Conservation (phyloP, 2,113 vertebrate genomes). For the Syngnathus floridae region DNA sequence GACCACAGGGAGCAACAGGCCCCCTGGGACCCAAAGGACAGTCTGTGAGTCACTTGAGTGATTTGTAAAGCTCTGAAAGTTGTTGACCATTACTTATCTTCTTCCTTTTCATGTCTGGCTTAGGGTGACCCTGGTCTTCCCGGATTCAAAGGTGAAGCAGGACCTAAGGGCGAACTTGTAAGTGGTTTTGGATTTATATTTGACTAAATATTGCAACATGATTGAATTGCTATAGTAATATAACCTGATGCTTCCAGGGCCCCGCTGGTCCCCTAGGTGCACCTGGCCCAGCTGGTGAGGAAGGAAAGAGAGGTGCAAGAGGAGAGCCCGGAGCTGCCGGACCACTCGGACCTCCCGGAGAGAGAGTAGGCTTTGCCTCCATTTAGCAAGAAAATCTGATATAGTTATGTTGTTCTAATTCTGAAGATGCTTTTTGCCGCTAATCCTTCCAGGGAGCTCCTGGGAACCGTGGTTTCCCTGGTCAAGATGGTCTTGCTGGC, state of each 20-base stretch:
- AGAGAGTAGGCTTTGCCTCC: constrained; percentile 76
- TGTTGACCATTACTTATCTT: not conserved
- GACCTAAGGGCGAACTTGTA: constrained; percentile 92
- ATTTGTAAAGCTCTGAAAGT: not conserved
- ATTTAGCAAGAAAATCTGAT: not conserved
- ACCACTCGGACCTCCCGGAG: constrained; percentile 86
- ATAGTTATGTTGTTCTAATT: not conserved
- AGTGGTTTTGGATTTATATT: constrained; percentile 50
- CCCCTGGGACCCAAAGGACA: constrained; percentile 92
- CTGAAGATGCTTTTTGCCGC: constrained; percentile 31
- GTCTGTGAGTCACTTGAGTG: constrained; percentile 70
- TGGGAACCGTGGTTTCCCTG: constrained; percentile 94
- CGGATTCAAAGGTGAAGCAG: constrained; percentile 93
- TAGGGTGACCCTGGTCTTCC: constrained; percentile 92
- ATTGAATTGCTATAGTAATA: constrained; percentile 2
- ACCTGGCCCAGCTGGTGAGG: constrained; percentile 84
- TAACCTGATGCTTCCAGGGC: constrained; percentile 66
- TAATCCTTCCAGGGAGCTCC: constrained; percentile 79
- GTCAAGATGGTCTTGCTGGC: constrained; percentile 92
- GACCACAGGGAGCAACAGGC: constrained; percentile 92
- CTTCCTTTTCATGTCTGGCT: constrained; percentile 21
- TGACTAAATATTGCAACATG: not conserved
- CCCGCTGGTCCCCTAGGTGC: constrained; percentile 82
- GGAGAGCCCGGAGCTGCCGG: constrained; percentile 90
- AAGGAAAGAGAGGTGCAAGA: constrained; percentile 91